Percentiles rank a stretch among this genome's conserved stretches.
These are phyloP conservation scores for Criorhina ranunculi DNA, from an alignment of 2,888 invertebrate species.

Conservation along the genomic window DNA sequence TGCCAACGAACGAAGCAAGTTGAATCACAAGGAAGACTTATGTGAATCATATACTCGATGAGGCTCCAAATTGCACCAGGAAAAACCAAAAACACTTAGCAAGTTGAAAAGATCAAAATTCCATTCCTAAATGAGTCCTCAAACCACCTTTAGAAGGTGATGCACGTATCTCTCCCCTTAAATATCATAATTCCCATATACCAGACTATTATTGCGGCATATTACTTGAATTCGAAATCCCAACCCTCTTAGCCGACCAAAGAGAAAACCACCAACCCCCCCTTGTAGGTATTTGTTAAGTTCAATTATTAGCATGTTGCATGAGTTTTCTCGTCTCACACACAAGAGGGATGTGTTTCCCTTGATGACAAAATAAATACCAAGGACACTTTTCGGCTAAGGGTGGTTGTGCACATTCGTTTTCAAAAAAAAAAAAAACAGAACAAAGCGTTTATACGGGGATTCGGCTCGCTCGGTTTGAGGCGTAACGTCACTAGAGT, in stretches of 20 bases:
- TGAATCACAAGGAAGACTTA: too few species aligned
- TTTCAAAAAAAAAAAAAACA: constrained; percentile 69
- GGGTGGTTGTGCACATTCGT: constrained; percentile 55
- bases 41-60: too few species aligned
- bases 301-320: constrained; percentile 77
- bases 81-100: too few species aligned
- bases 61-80: too few species aligned
- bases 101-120: background rate
- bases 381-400: constrained; percentile 48
- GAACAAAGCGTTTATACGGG: constrained; percentile 65
- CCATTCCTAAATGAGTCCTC: background rate
- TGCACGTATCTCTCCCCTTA: constrained; percentile 24
- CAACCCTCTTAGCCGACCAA: constrained; percentile 55
- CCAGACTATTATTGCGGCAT: constrained; percentile 70
- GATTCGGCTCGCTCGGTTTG: constrained; percentile 58
- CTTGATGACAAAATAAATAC: constrained; percentile 75
- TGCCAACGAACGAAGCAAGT: too few species aligned
- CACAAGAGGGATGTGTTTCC: constrained; percentile 66
- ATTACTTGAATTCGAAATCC: constrained; percentile 60
- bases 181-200: constrained; percentile 52
- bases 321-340: constrained; percentile 70
- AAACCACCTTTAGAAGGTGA: constrained; percentile 29
- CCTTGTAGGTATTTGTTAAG: constrained; percentile 64
- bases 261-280: constrained; percentile 61
- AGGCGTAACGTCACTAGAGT: constrained; percentile 74